Base-by-base conservation (phyloP, 2,113 vertebrate species). In the Chrysochloris asiatica region DNA sequence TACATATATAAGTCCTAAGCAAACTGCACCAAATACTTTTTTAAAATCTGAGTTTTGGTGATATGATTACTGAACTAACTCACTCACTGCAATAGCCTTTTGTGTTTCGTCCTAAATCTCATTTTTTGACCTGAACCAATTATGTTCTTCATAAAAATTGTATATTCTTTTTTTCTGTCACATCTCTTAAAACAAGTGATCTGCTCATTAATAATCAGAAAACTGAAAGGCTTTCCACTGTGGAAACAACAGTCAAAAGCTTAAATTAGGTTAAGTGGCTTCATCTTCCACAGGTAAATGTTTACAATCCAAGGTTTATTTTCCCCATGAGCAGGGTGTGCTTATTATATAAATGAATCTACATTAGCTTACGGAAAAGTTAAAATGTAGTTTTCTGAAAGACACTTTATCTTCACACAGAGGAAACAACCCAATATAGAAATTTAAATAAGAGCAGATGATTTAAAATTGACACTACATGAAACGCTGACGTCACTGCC, bases 361-460 rank as follows among this genome's bases (percentile, higher is more conserved):
- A 89, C 95, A 95, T 92, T 83, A 92, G 83, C 83, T 94, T 89
- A 93, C 82, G 90, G 76, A 93, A 96, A 97, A 96, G 86, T 88
- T 94, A 95, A 91, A 95, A 93, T 92, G 88, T 86, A 63, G 80
- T 95, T 94, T 93, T 94, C 93, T 83, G 17, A 84, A 93, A 96
- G 79, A 80, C 91, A 91, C 9, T 38, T 87, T 77, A 80, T 80
- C 33, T 48, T 92, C 72, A 90, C 59, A 93, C 45, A 95, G 48
- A 91, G 69, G 28, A 89, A 76, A 94, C 41, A 73, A 73, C 80
- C 76, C 47, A 38, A 81, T 72, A 83, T 69, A 69, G 71, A 88
- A 86, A 43, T 92, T 93, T 91, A 93, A 93, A 86, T 90, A 91
- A 93, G 90, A 54, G 72, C n/a, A 84, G 80, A 89, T 88, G 83